Base-by-base conservation (phyloP, 2,888 invertebrate species). In the Scaptomyza polygonia region DNA sequence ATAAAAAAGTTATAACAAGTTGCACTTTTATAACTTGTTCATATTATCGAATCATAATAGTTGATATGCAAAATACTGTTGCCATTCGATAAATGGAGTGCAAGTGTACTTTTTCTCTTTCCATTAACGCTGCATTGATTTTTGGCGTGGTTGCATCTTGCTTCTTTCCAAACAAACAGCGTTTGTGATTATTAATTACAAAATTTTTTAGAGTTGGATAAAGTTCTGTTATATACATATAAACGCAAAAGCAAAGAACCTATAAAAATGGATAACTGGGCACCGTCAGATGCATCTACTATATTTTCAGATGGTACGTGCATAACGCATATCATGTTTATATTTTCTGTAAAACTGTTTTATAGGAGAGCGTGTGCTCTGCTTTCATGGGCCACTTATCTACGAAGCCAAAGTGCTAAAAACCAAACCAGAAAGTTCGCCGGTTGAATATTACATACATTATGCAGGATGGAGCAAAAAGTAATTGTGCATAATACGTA, bases 381-480 rank as follows among this genome's bases (percentile, higher is more conserved):
- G 99, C 92, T 99, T 97, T 90, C 98, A 99, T 92, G 98, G 98
- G 0, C 98, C 98, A 3, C 93, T 98, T 29, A 96, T 99, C 78
- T 99, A 99, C 91, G 98, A 99, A 93, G 98, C 98, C 36, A 99
- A 99, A 94, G 97, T 98, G 89, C 93, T 98, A 27, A 97, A 97
- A 92, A 94, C 95, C 55, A 93, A 96, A 72, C 94, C 95, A 2
- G 97, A 97, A 91, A 97, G 97, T 80, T 97, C 97, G 91, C 95
- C 95, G 91, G 94, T 97, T 7, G 95, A 96, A 89, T 98, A 98
- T 92, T 95, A 97, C 66, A 97, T 99, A 74, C 99, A 99, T 92
- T 99, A 99, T 91, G 97, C 97, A 77, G 98, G 98, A 2, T 99
- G 99, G 99, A 99, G 98, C 90, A 99, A 98, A 93, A 98, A 97